Evolutionary conservation across 2,113 vertebrate species (phyloP).

Genomic region (Blennius ocellaris): DNA sequence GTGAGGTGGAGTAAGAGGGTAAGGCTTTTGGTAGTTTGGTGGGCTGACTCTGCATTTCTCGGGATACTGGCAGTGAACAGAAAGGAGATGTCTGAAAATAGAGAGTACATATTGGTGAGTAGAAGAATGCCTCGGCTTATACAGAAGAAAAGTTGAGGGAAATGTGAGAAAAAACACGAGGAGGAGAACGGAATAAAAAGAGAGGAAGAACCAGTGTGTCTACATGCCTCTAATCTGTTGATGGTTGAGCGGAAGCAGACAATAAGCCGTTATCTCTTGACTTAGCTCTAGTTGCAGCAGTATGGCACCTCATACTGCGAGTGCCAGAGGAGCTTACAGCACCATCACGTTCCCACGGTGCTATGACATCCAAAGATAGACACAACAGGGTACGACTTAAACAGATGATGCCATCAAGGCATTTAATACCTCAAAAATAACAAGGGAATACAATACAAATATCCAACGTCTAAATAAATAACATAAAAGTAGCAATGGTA

Average conservation of each 20-base stretch:
- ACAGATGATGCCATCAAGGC: too few species aligned
- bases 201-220: constrained; percentile 62
- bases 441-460: too few species aligned
- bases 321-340: constrained; percentile 51
- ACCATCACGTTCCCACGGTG: constrained; percentile 36
- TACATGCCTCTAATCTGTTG: constrained; percentile 78
- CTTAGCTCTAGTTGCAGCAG: constrained; percentile 64
- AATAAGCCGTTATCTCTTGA: constrained; percentile 76
- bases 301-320: constrained; percentile 44
- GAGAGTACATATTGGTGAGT: constrained; percentile 58
- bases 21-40: constrained; percentile 1
- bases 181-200: constrained; percentile 47
- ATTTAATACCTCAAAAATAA: too few species aligned
- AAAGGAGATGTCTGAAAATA: constrained; percentile 65
- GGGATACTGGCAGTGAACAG: constrained; percentile 44
- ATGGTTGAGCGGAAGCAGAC: constrained; percentile 77
- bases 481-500: too few species aligned
- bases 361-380: constrained; percentile 32
- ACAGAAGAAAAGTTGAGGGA: constrained; percentile 29
- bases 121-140: constrained; percentile 44
- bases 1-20: constrained; percentile 24
- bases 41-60: constrained; percentile 70
- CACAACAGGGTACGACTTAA: constrained; percentile 2
- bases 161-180: constrained; percentile 16
- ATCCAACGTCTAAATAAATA: too few species aligned